A percentile compares a stretch with the other conserved stretches of the same genome.
These are phyloP conservation scores for Ceratina calcarata DNA, from an alignment of 1,140 invertebrate genomes.

Conservation along the genomic window DNA sequence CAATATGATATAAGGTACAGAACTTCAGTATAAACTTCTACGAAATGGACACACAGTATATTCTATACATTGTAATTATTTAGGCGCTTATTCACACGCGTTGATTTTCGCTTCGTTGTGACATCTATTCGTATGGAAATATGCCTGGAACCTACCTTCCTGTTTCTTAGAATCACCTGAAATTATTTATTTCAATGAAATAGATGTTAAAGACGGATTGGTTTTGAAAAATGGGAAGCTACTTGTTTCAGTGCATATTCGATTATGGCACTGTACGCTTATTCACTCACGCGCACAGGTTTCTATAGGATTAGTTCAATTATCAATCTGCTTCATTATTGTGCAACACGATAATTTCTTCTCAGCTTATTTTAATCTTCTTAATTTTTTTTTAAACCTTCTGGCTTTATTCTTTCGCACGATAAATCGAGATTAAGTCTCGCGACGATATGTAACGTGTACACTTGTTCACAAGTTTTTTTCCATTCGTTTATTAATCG, in stretches of 20 bases:
- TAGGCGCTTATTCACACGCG: conserved; percentile 61
- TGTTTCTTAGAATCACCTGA: neutral
- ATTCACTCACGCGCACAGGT: conserved; percentile 41
- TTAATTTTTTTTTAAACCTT: no score
- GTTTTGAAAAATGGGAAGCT: conserved; percentile 33
- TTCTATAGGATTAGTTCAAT: neutral
- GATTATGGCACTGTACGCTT: conserved; percentile 56
- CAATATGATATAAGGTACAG: conserved; percentile 78
- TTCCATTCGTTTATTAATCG: no score
- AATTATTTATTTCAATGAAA: no score
- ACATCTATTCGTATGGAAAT: conserved; percentile 40
- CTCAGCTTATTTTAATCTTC: no score
- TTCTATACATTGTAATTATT: conserved; percentile 48
- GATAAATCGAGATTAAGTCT: no score
- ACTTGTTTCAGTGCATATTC: conserved; percentile 47
- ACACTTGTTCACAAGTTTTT: no score
- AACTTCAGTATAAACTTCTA: conserved; percentile 58
- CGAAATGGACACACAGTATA: conserved; percentile 47
- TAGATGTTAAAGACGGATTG: no score
- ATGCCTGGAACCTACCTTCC: conserved; percentile 44
- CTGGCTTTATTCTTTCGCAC: no score
- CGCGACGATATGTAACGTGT: no score
- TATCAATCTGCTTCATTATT: no score
- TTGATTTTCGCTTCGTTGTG: conserved; percentile 59
- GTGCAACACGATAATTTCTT: no score